A percentile compares a stretch with the other conserved stretches of the same genome.
Conservation (phyloP, 2,888 invertebrate genomes). For the Polydesmus complanatus region DNA sequence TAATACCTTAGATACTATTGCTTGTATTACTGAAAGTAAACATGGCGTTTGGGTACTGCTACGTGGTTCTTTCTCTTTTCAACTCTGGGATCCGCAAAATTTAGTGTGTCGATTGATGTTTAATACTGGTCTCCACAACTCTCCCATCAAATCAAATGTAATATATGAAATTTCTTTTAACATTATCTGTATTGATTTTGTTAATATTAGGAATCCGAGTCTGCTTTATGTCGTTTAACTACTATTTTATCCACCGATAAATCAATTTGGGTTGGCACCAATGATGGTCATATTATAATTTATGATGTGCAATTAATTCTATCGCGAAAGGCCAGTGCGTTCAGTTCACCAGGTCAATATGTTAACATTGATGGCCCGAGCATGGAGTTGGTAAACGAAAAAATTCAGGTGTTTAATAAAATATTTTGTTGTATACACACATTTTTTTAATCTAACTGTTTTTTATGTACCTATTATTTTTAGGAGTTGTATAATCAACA, state of each 20-base stretch:
- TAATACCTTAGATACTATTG: slow-evolving; percentile 36
- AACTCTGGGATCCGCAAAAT: slow-evolving; percentile 36
- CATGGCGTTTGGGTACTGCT: slow-evolving; percentile 37
- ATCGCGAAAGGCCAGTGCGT: slow-evolving; percentile 8
- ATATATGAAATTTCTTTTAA: not conserved
- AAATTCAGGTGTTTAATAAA: slow-evolving; percentile 4
- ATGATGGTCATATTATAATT: slow-evolving; percentile 34
- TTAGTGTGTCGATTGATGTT: slow-evolving; percentile 37
- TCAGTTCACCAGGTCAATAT: slow-evolving; percentile 3
- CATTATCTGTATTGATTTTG: not conserved
- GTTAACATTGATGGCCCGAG: not conserved
- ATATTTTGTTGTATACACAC: not conserved
- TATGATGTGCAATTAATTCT: slow-evolving; percentile 25
- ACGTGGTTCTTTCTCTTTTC: slow-evolving; percentile 38
- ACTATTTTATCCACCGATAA: slow-evolving; percentile 31
- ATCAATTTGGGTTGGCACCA: slow-evolving; percentile 38
- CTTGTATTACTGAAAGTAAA: slow-evolving; percentile 30
- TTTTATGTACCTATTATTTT: too few relatives aligned
- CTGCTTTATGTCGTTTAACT: slow-evolving; percentile 33
- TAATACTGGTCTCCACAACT: slow-evolving; percentile 29
- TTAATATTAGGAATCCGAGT: slow-evolving; percentile 24
- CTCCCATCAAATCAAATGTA: not conserved
- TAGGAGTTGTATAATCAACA: slow-evolving; percentile 8
- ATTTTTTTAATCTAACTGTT: not conserved
- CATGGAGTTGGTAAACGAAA: slow-evolving; percentile 7